Evolutionary conservation across 2,113 vertebrate species (phyloP).

Genomic region (Zosterops japonicus): DNA sequence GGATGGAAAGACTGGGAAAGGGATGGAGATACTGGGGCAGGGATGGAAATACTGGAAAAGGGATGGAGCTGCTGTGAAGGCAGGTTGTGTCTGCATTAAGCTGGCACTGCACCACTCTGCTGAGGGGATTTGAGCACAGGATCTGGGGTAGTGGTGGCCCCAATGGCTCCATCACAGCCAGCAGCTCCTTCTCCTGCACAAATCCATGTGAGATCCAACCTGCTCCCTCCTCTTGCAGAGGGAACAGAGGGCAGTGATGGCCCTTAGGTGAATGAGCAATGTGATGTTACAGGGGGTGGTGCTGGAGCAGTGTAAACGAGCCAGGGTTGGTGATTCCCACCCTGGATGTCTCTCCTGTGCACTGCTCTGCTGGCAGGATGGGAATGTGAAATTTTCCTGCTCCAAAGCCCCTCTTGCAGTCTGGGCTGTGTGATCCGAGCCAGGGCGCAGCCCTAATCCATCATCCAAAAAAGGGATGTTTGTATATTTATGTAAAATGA

Average conservation of each 20-base stretch:
- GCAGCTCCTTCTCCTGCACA: background rate
- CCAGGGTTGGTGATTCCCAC: background rate
- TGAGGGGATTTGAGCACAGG: accelerated
- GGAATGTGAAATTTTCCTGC: background rate
- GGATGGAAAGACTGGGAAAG: too few species aligned
- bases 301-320: background rate
- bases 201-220: background rate
- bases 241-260: background rate
- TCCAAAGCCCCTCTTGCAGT: constrained; percentile 39
- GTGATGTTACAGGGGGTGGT: accelerated
- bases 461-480: constrained; percentile 32
- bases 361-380: background rate
- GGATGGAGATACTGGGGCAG: too few species aligned
- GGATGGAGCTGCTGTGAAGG: background rate
- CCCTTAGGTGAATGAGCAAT: background rate
- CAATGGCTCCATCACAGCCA: background rate
- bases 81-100: accelerated
- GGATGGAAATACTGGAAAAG: background rate
- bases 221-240: background rate
- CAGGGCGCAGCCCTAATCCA: constrained; percentile 36
- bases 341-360: background rate
- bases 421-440: constrained; percentile 1
- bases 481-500: constrained; percentile 56
- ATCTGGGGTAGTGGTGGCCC: accelerated
- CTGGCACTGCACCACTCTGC: background rate